A percentile compares a stretch with the other conserved stretches of the same genome.
These are phyloP conservation scores for Cotesia typhae DNA, from an alignment of 1,140 invertebrate species.

Conservation along the genomic window DNA sequence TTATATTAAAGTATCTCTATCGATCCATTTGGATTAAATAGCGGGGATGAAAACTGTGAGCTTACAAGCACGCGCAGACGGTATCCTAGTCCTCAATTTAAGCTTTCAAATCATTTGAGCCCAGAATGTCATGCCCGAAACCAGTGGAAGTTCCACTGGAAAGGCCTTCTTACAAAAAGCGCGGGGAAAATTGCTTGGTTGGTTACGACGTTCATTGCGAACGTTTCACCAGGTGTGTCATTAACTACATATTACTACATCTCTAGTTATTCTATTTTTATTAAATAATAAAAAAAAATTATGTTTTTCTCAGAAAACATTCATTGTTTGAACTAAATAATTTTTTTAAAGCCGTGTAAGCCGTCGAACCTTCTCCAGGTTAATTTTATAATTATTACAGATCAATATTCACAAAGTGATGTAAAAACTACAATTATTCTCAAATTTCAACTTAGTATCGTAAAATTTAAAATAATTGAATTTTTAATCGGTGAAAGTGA, in stretches of 20 bases:
- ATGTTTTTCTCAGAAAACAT: not conserved
- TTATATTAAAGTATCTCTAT: slow-evolving; percentile 53
- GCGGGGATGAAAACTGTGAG: not conserved
- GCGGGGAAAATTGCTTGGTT: slow-evolving; percentile 54
- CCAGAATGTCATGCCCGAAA: slow-evolving; percentile 62
- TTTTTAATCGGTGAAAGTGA: too few species aligned
- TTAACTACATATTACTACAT: not conserved
- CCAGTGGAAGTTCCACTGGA: slow-evolving; percentile 52
- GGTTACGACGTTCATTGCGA: slow-evolving; percentile 53
- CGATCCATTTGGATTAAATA: slow-evolving; percentile 45
- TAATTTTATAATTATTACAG: too few species aligned
- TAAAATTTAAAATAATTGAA: too few species aligned
- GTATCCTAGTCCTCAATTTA: slow-evolving; percentile 1
- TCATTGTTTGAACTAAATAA: not conserved
- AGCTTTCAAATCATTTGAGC: slow-evolving; percentile 49
- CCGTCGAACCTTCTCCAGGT: not conserved
- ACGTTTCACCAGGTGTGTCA: slow-evolving; percentile 50
- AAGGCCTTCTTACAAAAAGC: slow-evolving; percentile 57
- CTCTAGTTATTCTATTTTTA: not conserved
- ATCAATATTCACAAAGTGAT: too few species aligned
- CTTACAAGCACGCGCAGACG: slow-evolving; percentile 30
- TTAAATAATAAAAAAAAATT: not conserved
- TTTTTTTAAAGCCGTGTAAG: not conserved
- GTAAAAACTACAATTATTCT: too few species aligned
- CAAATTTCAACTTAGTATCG: too few species aligned